Evolutionary conservation across 2,888 invertebrate genomes (phyloP).

Genomic region (Luperina nickerlii): DNA sequence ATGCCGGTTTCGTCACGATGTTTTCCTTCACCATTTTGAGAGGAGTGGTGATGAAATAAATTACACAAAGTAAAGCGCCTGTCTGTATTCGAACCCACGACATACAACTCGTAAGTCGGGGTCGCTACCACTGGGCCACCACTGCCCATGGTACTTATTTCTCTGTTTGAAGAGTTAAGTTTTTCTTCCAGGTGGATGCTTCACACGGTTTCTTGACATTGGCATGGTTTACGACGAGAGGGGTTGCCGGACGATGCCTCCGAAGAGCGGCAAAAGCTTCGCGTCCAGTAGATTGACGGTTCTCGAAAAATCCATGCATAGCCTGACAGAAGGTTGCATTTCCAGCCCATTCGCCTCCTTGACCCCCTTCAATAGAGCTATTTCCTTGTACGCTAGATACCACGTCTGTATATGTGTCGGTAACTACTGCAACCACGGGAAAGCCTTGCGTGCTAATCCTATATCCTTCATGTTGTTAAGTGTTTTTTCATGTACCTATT

Average conservation of each 20-base stretch:
- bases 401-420: conserved; percentile 77
- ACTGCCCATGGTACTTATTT: not conserved
- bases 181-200: conserved; percentile 65
- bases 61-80: no score
- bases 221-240: conserved; percentile 71
- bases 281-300: conserved; percentile 64
- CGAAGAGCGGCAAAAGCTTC: conserved; percentile 64
- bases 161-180: not conserved
- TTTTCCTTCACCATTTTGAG: no score
- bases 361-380: conserved; percentile 74
- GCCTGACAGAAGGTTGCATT: conserved; percentile 70
- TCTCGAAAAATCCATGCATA: conserved; percentile 67
- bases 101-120: no score
- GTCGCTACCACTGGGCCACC: no score
- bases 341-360: conserved; percentile 75
- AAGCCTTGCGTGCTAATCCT: conserved; percentile 6
- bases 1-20: no score
- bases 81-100: no score
- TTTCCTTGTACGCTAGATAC: conserved; percentile 77
- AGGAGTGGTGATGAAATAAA: no score
- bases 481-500: conserved; percentile 29
- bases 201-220: conserved; percentile 73
- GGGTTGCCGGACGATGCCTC: conserved; percentile 73
- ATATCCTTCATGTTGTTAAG: conserved; percentile 23
- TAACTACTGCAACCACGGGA: conserved; percentile 72